Conservation (phyloP, 2,888 invertebrate genomes). For the Gymnoscelis rufifasciata region DNA sequence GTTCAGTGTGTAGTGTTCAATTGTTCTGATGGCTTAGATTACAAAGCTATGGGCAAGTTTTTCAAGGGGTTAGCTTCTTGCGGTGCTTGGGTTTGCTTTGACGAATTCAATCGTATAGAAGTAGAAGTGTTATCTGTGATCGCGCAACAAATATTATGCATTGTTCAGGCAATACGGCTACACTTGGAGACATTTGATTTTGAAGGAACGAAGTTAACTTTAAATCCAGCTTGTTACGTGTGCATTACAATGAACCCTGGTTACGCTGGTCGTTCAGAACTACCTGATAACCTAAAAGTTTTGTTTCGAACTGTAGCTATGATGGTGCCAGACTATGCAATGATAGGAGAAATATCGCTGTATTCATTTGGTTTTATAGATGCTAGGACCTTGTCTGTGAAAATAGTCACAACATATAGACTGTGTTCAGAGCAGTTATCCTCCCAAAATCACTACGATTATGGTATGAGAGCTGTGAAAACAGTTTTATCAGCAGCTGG, state of each 20-base stretch:
- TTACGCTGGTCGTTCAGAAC: conserved; percentile 88
- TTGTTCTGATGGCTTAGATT: conserved; percentile 91
- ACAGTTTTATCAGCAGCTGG: conserved; percentile 90
- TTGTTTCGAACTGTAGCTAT: conserved; percentile 92
- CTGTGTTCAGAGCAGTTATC: conserved; percentile 91
- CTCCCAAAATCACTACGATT: conserved; percentile 92
- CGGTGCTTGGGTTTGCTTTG: conserved; percentile 94
- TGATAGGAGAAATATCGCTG: conserved; percentile 91
- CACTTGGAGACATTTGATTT: conserved; percentile 83
- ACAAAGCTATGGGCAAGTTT: conserved; percentile 91
- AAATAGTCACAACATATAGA: conserved; percentile 90
- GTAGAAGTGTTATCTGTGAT: conserved; percentile 91
- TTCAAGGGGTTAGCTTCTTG: conserved; percentile 90
- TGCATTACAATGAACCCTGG: conserved; percentile 90
- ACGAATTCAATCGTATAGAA: conserved; percentile 92
- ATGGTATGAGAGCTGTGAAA: conserved; percentile 94
- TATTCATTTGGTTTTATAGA: conserved; percentile 90
- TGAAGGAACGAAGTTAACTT: conserved; percentile 85
- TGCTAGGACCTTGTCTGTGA: conserved; percentile 86
- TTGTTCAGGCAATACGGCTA: conserved; percentile 86
- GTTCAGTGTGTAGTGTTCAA: conserved; percentile 94
- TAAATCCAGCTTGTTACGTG: conserved; percentile 89
- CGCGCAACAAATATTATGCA: conserved; percentile 90
- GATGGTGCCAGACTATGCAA: conserved; percentile 94
- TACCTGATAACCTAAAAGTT: conserved; percentile 92